Evolutionary conservation across 2,113 vertebrate genomes (phyloP).

Genomic region (Microcebus griseorufus): DNA sequence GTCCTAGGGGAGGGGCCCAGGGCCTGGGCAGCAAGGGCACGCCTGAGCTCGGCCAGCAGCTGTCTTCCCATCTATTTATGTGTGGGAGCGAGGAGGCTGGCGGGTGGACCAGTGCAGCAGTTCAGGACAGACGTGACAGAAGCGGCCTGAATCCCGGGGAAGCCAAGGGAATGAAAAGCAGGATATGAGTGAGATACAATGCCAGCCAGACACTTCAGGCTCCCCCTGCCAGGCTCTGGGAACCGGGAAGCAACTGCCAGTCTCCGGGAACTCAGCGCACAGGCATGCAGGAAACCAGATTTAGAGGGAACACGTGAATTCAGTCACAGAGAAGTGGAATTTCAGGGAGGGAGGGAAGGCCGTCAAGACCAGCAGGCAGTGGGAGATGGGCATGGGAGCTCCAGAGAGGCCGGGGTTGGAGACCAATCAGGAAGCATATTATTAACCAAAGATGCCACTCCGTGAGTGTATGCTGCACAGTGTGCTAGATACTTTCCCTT

Average conservation of each 20-base stretch:
- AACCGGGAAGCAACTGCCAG: neutral
- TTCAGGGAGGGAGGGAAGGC: neutral
- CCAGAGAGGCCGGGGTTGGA: neutral
- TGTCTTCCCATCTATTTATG: neutral
- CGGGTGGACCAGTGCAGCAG: neutral
- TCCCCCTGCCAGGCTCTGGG: neutral
- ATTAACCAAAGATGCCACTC: neutral
- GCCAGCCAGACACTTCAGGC: neutral
- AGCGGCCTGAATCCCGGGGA: neutral
- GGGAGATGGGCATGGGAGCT: neutral
- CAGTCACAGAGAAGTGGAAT: neutral
- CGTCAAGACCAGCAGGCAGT: neutral
- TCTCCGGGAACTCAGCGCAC: neutral
- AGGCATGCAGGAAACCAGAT: neutral
- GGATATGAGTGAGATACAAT: neutral
- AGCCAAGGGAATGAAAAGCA: neutral
- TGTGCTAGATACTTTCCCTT: no score
- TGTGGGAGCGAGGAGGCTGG: neutral
- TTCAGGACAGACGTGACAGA: neutral
- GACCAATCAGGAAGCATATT: neutral
- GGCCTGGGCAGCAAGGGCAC: neutral
- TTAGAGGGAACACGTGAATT: neutral
- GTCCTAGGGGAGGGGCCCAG: neutral
- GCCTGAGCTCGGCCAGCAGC: neutral
- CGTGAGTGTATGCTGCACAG: neutral